Conservation (phyloP, 92 coral and sea anemone species). For the Phenganax subtilis region DNA sequence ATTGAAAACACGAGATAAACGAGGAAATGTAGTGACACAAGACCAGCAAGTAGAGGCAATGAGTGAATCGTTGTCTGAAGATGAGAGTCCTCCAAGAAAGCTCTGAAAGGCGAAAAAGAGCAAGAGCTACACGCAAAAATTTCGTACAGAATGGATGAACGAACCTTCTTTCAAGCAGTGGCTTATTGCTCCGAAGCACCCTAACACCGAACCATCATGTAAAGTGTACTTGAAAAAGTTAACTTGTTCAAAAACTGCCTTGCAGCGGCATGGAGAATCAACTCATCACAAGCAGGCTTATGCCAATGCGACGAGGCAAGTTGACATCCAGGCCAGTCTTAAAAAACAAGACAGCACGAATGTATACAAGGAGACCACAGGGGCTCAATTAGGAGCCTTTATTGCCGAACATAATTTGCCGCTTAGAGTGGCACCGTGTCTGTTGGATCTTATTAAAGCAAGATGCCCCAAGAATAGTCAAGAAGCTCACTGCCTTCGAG, state of each 20-base stretch:
- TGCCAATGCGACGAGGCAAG: not conserved
- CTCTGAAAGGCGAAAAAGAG: not conserved
- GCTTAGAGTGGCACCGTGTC: slow-evolving; percentile 7
- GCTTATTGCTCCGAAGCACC: not conserved
- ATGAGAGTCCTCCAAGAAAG: not conserved
- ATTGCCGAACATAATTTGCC: slow-evolving; percentile 27
- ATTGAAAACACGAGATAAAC: too few species aligned
- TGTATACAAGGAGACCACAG: slow-evolving; percentile 23
- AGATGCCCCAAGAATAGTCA: not conserved
- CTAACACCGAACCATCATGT: slow-evolving; percentile 14
- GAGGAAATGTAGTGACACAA: too few species aligned
- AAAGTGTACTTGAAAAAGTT: slow-evolving; percentile 16
- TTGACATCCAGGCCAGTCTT: not conserved
- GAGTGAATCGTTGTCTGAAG: not conserved
- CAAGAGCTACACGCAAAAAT: slow-evolving; percentile 9
- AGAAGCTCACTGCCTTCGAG: too few species aligned
- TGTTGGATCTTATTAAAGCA: slow-evolving; percentile 17
- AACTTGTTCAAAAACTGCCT: slow-evolving; percentile 25
- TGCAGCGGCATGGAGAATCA: slow-evolving; percentile 18
- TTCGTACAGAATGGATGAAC: slow-evolving; percentile 11
- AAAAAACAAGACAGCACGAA: slow-evolving; percentile 7
- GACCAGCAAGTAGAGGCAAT: too few species aligned
- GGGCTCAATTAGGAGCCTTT: slow-evolving; percentile 24
- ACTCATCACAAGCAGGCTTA: slow-evolving; percentile 15
- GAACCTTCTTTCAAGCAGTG: slow-evolving; percentile 9